Conservation (phyloP, 2,888 invertebrate genomes). For the Eupithecia dodoneata region DNA sequence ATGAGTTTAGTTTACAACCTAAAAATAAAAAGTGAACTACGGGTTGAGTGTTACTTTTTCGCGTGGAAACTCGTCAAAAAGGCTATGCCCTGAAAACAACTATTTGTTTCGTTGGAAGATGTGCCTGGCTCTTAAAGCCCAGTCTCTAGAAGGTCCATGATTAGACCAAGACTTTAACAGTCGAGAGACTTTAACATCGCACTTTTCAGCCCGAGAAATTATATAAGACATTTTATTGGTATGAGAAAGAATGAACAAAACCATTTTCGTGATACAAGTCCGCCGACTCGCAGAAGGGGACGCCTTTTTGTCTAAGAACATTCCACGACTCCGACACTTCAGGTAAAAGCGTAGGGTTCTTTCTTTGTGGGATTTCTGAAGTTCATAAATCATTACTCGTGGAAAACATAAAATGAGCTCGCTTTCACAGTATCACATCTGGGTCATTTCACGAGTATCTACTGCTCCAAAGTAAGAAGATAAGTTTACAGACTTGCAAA, state of each 20-base stretch:
- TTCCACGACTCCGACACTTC: slow-evolving; percentile 48
- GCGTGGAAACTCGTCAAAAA: neutral
- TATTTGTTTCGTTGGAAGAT: neutral
- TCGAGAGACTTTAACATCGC: neutral
- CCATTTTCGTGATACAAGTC: slow-evolving; percentile 70
- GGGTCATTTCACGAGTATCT: slow-evolving; percentile 14
- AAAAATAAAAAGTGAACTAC: slow-evolving; percentile 65
- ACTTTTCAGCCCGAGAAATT: neutral
- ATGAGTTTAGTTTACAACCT: slow-evolving; percentile 77
- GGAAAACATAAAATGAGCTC: slow-evolving; percentile 16
- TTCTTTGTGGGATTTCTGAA: slow-evolving; percentile 30
- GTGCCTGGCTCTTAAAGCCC: neutral
- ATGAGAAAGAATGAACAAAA: slow-evolving; percentile 62
- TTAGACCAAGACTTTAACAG: neutral
- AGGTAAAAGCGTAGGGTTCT: slow-evolving; percentile 22
- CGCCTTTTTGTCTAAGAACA: slow-evolving; percentile 67
- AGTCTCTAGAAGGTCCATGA: neutral
- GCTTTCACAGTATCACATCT: slow-evolving; percentile 15
- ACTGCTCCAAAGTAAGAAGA: slow-evolving; percentile 1
- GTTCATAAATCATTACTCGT: slow-evolving; percentile 46
- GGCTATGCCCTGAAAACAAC: neutral
- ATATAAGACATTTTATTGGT: neutral
- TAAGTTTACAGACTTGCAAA: neutral
- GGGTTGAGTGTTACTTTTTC: slow-evolving; percentile 1
- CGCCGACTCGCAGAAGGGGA: slow-evolving; percentile 65